Evolutionary conservation across 1,140 invertebrate genomes (phyloP), one percentile per base, ranked within the genome.

Genomic region (Eumeta japonica): DNA sequence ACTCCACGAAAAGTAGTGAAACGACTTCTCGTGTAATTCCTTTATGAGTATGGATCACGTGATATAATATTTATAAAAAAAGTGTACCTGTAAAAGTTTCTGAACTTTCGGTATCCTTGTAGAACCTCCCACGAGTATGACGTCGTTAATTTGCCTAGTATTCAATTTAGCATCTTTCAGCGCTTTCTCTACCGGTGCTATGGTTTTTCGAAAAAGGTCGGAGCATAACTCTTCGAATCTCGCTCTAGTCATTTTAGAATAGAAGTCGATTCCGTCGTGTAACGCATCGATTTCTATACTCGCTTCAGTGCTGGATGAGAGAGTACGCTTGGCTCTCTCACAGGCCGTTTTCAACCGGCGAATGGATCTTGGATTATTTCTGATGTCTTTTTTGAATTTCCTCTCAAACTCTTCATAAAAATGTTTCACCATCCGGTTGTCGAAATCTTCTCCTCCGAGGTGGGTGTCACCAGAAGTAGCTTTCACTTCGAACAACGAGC

Each of bases 141-240:
- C 81, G 53, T 84, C 82, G 37, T 84, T 73, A 40, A 84, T 83
- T 45, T 77, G 65, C 38, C 71, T 75, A 43, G 87, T 91, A 47
- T 89, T 86, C 43, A 90, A 55, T 58, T 87, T 86, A 35, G 88
- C 86, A 71, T 90, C 88, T 39, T 77, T 77, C 28, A 92, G 52
- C 12, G 82, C 85, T 68, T 62, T 88, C 46, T 89, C 86, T 5
- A 89, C 85, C 0, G 87, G 87, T 17, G 77, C 75, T 32, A 90
- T 53, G 0, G 87, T 89, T 1, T 61, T 71, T 29, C 82, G 68
- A 60, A 87, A 87, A 19, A 95, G 77, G 75, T 95, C 92, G 46
- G 87, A 84, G 58, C 88, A 89, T 9, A 96, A 65, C 63, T 94
- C 91, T 72, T 94, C 91, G 59, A 92, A 92, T 28, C 87, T 77